phyloP scores from a whole-genome alignment of 2,113 vertebrate species.

The Tauraco erythrolophus region DNA sequence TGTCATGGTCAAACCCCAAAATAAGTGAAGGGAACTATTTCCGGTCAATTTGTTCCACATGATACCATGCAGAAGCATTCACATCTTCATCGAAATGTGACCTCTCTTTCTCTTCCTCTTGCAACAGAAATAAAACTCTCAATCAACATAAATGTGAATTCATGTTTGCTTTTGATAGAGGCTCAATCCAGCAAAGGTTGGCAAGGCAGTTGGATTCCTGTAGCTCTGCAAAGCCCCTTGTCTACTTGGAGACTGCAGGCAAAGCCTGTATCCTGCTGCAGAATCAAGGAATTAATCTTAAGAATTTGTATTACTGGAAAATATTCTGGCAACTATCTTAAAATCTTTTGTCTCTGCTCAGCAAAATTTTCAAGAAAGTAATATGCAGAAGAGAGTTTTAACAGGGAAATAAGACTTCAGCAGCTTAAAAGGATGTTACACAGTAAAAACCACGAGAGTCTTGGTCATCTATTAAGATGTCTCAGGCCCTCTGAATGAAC shows the following conservation, averaged over 20 bases:
- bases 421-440: background rate
- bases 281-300: background rate
- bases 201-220: background rate
- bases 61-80: background rate
- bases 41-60: accelerated
- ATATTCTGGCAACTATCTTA: background rate
- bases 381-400: background rate
- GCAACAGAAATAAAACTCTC: background rate
- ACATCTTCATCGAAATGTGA: background rate
- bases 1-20: background rate
- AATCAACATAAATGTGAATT: background rate
- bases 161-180: background rate
- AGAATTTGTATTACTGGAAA: background rate
- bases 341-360: background rate
- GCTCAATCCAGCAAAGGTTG: background rate
- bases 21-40: background rate
- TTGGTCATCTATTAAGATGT: background rate
- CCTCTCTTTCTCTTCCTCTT: background rate
- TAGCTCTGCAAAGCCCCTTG: background rate
- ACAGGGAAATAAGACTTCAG: background rate
- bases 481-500: background rate
- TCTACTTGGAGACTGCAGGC: background rate
- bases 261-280: background rate
- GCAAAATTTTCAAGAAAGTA: background rate
- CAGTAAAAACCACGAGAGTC: background rate